phyloP scores from a whole-genome alignment of 2,888 invertebrate genomes.

The Andrena flavipes region DNA sequence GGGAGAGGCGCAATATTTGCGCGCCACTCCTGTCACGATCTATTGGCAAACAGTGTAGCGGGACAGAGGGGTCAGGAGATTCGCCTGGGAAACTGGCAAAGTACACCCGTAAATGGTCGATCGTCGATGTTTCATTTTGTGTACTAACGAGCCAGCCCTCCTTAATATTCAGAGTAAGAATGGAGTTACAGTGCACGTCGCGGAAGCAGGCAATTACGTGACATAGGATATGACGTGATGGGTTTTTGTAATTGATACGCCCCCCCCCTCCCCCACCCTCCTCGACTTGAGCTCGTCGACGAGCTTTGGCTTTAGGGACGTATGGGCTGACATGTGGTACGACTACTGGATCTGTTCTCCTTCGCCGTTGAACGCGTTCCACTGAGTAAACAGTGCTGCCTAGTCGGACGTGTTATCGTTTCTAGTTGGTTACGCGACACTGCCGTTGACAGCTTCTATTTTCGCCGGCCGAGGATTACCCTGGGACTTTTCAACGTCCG shows the following conservation, averaged over 20 bases:
- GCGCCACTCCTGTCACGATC: constrained; percentile 21
- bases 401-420: too few species aligned
- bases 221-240: constrained; percentile 54
- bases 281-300: constrained; percentile 22
- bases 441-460: too few species aligned
- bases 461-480: too few species aligned
- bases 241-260: constrained; percentile 30
- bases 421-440: background rate
- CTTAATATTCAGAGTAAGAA: constrained; percentile 48
- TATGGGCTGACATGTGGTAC: background rate
- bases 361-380: background rate
- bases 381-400: background rate
- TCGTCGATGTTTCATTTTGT: constrained; percentile 42
- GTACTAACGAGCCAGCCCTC: constrained; percentile 31
- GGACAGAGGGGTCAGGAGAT: background rate
- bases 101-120: constrained; percentile 22
- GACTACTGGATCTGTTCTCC: background rate
- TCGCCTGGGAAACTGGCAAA: constrained; percentile 20
- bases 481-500: too few species aligned
- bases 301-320: constrained; percentile 35
- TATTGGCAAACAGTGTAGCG: background rate
- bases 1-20: background rate
- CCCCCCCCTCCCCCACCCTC: too few species aligned
- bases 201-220: constrained; percentile 57
- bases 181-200: constrained; percentile 49